phyloP scores from a whole-genome alignment of 2,888 invertebrate species.

The Lasioglossum oenotherae region DNA sequence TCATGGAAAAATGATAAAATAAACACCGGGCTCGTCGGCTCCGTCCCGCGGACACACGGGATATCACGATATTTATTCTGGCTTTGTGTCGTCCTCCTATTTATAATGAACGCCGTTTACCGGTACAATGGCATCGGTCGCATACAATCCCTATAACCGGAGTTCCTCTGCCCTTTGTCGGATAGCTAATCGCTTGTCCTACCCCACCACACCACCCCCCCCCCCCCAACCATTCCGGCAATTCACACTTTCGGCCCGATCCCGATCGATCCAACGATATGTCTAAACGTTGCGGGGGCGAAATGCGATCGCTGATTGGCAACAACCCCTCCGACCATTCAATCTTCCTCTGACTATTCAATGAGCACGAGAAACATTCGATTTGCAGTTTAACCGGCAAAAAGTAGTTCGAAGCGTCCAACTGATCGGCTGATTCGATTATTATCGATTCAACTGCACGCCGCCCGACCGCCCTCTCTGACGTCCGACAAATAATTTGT shows the following conservation, averaged over 20 bases:
- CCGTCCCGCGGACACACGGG: conserved; percentile 62
- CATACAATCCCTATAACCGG: conserved; percentile 8
- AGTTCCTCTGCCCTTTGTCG: conserved; percentile 45
- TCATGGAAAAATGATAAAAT: conserved; percentile 74
- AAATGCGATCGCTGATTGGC: conserved; percentile 8
- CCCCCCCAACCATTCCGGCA: neutral
- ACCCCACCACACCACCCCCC: neutral
- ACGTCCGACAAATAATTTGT: conserved; percentile 4
- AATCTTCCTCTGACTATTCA: conserved; percentile 14
- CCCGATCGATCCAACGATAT: conserved; percentile 30
- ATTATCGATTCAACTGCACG: neutral
- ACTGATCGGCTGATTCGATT: conserved; percentile 3
- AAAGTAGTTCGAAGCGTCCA: neutral
- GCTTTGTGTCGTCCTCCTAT: conserved; percentile 70
- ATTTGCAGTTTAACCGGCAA: conserved; percentile 7
- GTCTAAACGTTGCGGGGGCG: conserved; percentile 18
- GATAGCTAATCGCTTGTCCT: conserved; percentile 51
- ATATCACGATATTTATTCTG: conserved; percentile 74
- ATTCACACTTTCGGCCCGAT: conserved; percentile 36
- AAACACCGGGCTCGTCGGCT: conserved; percentile 61
- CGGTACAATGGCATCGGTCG: conserved; percentile 57
- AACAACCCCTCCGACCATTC: neutral
- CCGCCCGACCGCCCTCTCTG: neutral
- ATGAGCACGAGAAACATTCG: conserved; percentile 14
- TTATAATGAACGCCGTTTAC: conserved; percentile 73